Evolutionary conservation across 2,888 invertebrate species (phyloP), one percentile per base, ranked within the genome.

Genomic region (Abrostola triplasia): DNA sequence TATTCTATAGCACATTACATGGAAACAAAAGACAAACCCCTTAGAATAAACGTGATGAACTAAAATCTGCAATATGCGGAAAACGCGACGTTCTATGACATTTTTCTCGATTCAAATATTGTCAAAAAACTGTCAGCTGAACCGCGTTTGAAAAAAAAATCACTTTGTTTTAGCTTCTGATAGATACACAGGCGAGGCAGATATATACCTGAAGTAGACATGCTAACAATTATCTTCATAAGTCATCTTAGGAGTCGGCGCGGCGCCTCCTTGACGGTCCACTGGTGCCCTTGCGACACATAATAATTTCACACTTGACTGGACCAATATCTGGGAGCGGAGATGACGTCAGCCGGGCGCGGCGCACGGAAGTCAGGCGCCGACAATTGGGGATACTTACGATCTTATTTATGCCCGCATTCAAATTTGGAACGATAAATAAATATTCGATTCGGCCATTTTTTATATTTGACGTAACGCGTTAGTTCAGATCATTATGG

Each of bases 281-380:
- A 63, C 6, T 67, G 58, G 40, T 13, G 76, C 40, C 79, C 77
- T 78, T 79, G 77, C 60, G 55, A 57, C 56, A 64, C 65, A 64
- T 70, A 67, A 69, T 70, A 67, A 71, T 67, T 75, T 68, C 72
- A 77, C 62, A 75, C 78, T 75, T 67, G 67, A 77, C 6, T 69
- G 64, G 36, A 11, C 58, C 47, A 59, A 53, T 50, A 78, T 74
- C 52, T 64, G 66, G 78, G 80, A 57, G 68, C 66, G 75, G 62
- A 48, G 53, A 42, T 76, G 69, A 72, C 76, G 80, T 70, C 76
- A 76, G 59, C 60, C 70, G 76, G 81, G 82, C 70, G 65, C 65
- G 64, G 84, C 78, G 82, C 64, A 77, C 78, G 86, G 86, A 84
- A 81, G 59, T 55, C 59, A 65, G 82, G 80, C 81, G 81, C 80